Percentiles rank a stretch among this genome's conserved stretches.
Conservation (phyloP, 35 echinoderm and acorn worm genomes). For the Anneissia japonica region DNA sequence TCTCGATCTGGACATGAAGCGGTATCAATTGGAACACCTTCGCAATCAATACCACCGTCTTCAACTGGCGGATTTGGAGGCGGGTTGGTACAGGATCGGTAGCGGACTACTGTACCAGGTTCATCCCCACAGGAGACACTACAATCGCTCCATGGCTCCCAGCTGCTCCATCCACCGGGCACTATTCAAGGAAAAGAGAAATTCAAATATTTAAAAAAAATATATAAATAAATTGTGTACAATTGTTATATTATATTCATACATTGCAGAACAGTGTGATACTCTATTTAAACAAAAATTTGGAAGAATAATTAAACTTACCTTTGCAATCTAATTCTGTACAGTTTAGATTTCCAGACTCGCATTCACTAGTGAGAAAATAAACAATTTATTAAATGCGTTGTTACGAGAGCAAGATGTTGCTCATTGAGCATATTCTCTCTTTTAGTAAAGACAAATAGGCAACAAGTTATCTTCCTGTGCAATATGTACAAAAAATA, state of each 20-base stretch:
- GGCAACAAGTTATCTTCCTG: too few relatives aligned
- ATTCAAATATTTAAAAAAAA: too few relatives aligned
- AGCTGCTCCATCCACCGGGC: not conserved
- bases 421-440: too few relatives aligned
- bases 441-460: too few relatives aligned
- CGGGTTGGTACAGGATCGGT: constrained; percentile 2
- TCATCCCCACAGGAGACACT: not conserved
- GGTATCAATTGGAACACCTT: not conserved
- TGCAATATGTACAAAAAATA: too few relatives aligned
- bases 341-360: not conserved
- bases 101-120: not conserved
- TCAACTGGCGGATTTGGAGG: not conserved
- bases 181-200: not conserved
- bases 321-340: not conserved
- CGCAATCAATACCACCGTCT: not conserved
- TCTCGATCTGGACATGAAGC: not conserved
- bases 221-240: too few relatives aligned
- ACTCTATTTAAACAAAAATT: too few relatives aligned
- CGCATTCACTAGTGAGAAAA: not conserved
- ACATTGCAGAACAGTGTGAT: too few relatives aligned
- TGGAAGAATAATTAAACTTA: not conserved
- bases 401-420: too few relatives aligned
- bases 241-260: too few relatives aligned
- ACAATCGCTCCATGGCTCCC: not conserved
- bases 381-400: too few relatives aligned